These are phyloP conservation scores for Chelon labrosus DNA, from an alignment of 2,797 vertebrate genomes.

Conservation along the genomic window DNA sequence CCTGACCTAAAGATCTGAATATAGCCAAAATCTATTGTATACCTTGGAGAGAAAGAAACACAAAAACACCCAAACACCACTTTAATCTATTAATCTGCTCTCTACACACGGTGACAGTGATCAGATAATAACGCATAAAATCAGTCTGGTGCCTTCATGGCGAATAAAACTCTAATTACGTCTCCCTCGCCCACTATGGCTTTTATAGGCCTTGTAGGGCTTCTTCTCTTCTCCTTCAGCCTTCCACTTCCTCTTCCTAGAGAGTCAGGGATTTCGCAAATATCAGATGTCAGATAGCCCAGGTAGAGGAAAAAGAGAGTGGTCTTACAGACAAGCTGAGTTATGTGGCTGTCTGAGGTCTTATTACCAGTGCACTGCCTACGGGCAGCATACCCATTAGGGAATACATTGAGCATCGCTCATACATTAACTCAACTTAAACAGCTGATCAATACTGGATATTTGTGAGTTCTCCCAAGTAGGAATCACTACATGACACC, in stretches of 20 bases:
- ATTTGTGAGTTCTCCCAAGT: conserved; percentile 64
- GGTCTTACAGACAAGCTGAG: conserved; percentile 77
- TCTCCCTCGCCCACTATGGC: conserved; percentile 32
- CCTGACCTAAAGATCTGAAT: no score
- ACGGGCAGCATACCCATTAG: conserved; percentile 77
- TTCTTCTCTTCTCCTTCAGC: conserved; percentile 46
- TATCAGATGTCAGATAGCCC: conserved; percentile 79
- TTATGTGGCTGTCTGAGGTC: conserved; percentile 80
- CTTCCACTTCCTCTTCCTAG: conserved; percentile 57
- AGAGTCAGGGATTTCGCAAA: conserved; percentile 69
- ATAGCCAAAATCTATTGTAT: neutral
- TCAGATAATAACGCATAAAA: conserved; percentile 26
- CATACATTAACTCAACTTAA: conserved; percentile 81
- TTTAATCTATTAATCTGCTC: conserved; percentile 46
- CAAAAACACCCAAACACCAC: conserved; percentile 13
- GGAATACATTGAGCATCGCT: conserved; percentile 75
- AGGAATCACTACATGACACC: conserved; percentile 65
- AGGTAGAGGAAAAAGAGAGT: conserved; percentile 78
- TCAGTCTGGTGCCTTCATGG: conserved; percentile 41
- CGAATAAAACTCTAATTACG: conserved; percentile 57
- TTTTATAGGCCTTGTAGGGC: conserved; percentile 34
- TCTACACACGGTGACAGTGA: conserved; percentile 37
- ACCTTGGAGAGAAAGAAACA: conserved; percentile 3
- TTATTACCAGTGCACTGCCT: conserved; percentile 77
- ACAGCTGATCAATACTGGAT: conserved; percentile 78